Percentiles rank a stretch among this genome's conserved stretches.
Conservation (phyloP, 2,113 vertebrate genomes). For the Rhynchopsitta pachyrhyncha region DNA sequence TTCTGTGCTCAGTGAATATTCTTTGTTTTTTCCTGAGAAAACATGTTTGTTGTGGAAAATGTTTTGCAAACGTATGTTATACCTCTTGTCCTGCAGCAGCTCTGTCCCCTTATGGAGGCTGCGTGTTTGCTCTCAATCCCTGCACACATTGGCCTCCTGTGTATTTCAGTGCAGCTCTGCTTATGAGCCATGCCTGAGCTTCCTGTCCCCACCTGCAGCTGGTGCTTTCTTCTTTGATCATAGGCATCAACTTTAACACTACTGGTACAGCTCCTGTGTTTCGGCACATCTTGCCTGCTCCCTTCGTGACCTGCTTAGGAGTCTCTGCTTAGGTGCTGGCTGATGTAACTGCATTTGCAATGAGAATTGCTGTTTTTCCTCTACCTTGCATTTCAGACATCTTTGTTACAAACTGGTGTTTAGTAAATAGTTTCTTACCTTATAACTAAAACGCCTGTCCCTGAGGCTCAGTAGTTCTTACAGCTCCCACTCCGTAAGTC, state of each 20-base stretch:
- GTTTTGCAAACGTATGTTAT: background rate
- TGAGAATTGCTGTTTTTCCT: background rate
- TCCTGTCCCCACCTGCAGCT: fast-evolving
- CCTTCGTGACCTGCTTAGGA: background rate
- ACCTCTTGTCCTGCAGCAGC: background rate
- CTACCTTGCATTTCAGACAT: background rate
- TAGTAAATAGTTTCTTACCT: background rate
- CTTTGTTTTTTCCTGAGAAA: background rate
- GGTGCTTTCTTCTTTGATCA: fast-evolving
- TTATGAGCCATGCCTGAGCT: background rate
- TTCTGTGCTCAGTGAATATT: background rate
- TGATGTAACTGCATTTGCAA: background rate
- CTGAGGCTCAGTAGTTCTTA: background rate
- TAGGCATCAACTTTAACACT: fast-evolving
- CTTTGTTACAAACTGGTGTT: background rate
- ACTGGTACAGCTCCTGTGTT: background rate
- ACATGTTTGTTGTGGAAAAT: background rate
- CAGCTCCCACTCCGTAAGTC: fast-evolving
- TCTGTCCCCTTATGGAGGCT: fast-evolving
- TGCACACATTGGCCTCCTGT: fast-evolving
- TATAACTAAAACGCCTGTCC: background rate
- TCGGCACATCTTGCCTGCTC: background rate
- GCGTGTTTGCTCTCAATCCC: background rate
- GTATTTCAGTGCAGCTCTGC: fast-evolving
- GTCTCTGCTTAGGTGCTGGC: background rate